A percentile compares a stretch with the other conserved stretches of the same genome.
Conservation (phyloP, 2,797 vertebrate species). For the Myotis vivesi region DNA sequence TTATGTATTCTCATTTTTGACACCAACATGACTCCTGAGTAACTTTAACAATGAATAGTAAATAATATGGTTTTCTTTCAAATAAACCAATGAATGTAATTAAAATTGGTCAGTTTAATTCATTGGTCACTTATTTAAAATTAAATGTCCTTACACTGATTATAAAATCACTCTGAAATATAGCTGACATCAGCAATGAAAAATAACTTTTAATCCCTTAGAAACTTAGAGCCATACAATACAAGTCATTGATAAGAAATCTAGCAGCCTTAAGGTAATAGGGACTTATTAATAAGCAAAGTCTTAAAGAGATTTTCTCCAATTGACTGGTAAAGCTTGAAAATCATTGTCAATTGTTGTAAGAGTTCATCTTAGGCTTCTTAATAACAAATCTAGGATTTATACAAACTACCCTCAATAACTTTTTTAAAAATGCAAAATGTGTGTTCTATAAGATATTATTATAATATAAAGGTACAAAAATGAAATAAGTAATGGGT, state of each 20-base stretch:
- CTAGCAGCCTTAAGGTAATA: not conserved
- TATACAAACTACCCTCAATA: not conserved
- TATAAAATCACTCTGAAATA: constrained; percentile 33
- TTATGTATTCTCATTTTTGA: not conserved
- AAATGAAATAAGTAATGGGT: not conserved
- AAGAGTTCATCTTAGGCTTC: constrained; percentile 26
- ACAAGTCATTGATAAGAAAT: not conserved
- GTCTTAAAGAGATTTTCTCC: not conserved
- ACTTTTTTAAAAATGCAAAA: not conserved
- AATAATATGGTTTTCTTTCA: not conserved
- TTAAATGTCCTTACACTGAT: not conserved
- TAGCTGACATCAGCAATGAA: not conserved
- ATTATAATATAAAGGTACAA: not conserved
- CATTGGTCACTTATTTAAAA: constrained; percentile 28
- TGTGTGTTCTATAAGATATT: not conserved
- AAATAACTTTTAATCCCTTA: constrained; percentile 44
- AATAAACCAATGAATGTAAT: constrained; percentile 33
- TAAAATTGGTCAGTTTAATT: constrained; percentile 38
- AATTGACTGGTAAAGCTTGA: not conserved
- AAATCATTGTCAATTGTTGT: not conserved
- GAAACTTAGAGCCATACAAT: not conserved
- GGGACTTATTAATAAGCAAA: not conserved
- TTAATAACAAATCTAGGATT: not conserved
- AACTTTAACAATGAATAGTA: not conserved
- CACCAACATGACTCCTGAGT: not conserved